phyloP scores from a whole-genome alignment of 1,140 invertebrate species.

The Meteorus sp. region DNA sequence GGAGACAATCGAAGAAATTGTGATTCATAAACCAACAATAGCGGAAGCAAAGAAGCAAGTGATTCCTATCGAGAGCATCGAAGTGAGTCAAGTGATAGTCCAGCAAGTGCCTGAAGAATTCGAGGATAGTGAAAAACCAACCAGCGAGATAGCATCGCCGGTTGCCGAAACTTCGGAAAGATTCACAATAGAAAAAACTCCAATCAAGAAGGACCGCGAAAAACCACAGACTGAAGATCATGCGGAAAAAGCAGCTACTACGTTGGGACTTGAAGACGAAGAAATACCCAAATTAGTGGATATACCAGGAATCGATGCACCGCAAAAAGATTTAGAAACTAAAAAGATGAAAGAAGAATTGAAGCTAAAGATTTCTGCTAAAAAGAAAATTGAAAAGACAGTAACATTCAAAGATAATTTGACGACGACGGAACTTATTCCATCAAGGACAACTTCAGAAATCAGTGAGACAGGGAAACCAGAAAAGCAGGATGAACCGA shows the following conservation, averaged over 20 bases:
- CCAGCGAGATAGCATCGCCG: too few relatives aligned
- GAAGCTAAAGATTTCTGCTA: too few relatives aligned
- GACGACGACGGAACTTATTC: not conserved
- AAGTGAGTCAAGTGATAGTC: conserved; percentile 29
- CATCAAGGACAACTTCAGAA: conserved; percentile 13
- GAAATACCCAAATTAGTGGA: conserved; percentile 8
- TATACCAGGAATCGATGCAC: conserved; percentile 28
- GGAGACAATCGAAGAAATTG: conserved; percentile 31
- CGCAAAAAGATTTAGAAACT: too few relatives aligned
- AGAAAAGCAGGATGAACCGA: not conserved
- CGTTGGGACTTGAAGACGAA: conserved; percentile 25
- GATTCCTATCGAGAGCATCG: conserved; percentile 19
- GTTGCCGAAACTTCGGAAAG: too few relatives aligned
- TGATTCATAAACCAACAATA: conserved; percentile 27
- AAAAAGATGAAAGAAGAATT: too few relatives aligned
- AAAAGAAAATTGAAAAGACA: conserved; percentile 23
- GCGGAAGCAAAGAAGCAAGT: conserved; percentile 30
- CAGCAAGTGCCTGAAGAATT: conserved; percentile 26
- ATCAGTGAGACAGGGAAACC: conserved; percentile 17
- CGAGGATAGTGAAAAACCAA: conserved; percentile 23
- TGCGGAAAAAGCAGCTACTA: conserved; percentile 25
- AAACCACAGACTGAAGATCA: too few relatives aligned
- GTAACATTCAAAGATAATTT: conserved; percentile 11
- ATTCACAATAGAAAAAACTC: too few relatives aligned
- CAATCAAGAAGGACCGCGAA: too few relatives aligned